phyloP scores from a whole-genome alignment of 2,888 invertebrate genomes.

The Elmis aenea region DNA sequence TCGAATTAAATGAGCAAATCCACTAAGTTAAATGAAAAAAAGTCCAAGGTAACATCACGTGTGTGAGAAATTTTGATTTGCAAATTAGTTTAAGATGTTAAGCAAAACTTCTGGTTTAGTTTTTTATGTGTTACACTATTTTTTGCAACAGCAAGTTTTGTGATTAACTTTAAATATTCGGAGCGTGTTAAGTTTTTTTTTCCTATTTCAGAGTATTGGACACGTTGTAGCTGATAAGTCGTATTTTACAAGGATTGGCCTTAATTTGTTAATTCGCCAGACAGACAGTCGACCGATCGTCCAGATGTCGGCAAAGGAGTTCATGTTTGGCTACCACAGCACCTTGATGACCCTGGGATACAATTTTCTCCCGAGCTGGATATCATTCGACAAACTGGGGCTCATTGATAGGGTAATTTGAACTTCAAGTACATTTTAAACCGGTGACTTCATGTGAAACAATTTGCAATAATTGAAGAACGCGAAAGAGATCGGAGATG shows the following conservation, averaged over 20 bases:
- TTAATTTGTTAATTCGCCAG: conserved; percentile 65
- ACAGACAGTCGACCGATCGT: conserved; percentile 68
- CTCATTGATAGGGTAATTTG: conserved; percentile 77
- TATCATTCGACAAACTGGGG: conserved; percentile 81
- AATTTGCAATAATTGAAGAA: too few species aligned
- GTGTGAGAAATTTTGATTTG: too few species aligned
- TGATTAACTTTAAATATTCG: too few species aligned
- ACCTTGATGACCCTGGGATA: conserved; percentile 78
- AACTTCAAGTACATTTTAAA: neutral
- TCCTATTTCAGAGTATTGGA: conserved; percentile 77
- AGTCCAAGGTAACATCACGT: too few species aligned
- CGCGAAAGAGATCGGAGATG: neutral
- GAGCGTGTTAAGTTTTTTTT: too few species aligned
- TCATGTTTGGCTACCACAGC: conserved; percentile 87
- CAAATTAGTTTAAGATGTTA: too few species aligned
- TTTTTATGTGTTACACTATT: too few species aligned
- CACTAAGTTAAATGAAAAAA: too few species aligned
- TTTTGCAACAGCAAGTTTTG: too few species aligned
- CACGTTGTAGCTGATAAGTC: conserved; percentile 66
- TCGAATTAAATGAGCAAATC: too few species aligned
- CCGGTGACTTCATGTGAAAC: too few species aligned
- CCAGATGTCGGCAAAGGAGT: conserved; percentile 76
- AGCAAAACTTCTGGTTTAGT: too few species aligned
- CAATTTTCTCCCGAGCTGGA: conserved; percentile 77
- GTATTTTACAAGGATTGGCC: conserved; percentile 60